Percentiles rank a stretch among this genome's conserved stretches.
These are phyloP conservation scores for Acinonyx jubatus DNA, from an alignment of 2,113 vertebrate genomes.

Conservation along the genomic window DNA sequence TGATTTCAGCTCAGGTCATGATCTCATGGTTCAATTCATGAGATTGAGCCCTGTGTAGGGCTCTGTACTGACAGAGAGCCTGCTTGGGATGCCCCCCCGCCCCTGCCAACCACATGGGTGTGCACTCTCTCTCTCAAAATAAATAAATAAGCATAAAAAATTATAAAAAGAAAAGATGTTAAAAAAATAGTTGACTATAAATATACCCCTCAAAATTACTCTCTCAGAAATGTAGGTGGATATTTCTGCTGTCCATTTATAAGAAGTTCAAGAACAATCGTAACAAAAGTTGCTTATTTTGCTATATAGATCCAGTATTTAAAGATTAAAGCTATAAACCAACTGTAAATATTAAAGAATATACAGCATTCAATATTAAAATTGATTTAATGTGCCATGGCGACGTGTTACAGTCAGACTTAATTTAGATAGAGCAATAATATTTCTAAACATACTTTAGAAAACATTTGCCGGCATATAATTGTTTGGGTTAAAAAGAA, in stretches of 20 bases:
- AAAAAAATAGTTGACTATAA: background rate
- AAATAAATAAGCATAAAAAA: no score
- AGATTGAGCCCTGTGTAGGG: no score
- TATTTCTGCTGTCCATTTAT: background rate
- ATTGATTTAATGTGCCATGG: background rate
- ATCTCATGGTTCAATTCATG: no score
- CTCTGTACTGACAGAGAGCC: no score
- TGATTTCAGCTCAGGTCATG: no score
- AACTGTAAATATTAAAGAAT: background rate
- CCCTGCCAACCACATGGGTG: no score
- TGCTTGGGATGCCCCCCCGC: no score
- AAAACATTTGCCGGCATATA: background rate
- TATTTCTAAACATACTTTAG: background rate
- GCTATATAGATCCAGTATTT: background rate
- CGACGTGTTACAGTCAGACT: background rate
- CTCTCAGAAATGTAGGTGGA: background rate
- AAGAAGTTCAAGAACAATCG: background rate
- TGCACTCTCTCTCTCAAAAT: no score
- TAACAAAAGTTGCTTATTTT: background rate
- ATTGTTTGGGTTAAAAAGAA: background rate
- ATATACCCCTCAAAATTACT: background rate
- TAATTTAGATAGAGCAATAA: background rate
- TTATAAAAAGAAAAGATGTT: background rate
- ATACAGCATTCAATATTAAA: background rate
- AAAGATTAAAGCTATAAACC: background rate